A percentile compares a stretch with the other conserved stretches of the same genome.
Conservation (phyloP, 2,113 vertebrate genomes). For the Leptocoma aspasia region DNA sequence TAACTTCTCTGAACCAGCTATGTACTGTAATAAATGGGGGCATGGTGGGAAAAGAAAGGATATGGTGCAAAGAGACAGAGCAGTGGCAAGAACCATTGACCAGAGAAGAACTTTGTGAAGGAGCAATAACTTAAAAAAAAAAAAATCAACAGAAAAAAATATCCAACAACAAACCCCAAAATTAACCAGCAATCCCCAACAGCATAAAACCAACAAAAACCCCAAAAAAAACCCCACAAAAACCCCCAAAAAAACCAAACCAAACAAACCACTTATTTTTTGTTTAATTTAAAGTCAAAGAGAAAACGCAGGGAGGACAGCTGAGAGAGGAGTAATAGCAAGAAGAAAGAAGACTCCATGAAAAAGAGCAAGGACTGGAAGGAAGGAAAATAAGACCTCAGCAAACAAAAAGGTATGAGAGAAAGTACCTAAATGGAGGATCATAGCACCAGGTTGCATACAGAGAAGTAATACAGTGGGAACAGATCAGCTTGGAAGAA, state of each 20-base stretch:
- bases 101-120: neutral
- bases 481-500: neutral
- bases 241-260: too few relatives aligned
- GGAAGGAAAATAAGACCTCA: neutral
- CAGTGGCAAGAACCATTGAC: neutral
- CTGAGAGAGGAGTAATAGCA: neutral
- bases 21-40: neutral
- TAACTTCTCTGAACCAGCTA: neutral
- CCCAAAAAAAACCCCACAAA: too few relatives aligned
- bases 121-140: neutral
- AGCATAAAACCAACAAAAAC: neutral
- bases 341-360: neutral
- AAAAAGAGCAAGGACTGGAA: neutral
- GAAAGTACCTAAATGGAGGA: neutral
- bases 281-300: neutral
- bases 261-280: neutral
- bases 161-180: accelerated
- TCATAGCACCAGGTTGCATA: neutral
- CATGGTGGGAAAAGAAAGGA: neutral
- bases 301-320: neutral
- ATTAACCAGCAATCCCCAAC: neutral
- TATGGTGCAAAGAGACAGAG: neutral
- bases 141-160: neutral
- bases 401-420: neutral
- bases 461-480: neutral